Evolutionary conservation across 1,140 invertebrate genomes (phyloP), one percentile per base, ranked within the genome.

Genomic region (Zaprionus kolodkinae): DNA sequence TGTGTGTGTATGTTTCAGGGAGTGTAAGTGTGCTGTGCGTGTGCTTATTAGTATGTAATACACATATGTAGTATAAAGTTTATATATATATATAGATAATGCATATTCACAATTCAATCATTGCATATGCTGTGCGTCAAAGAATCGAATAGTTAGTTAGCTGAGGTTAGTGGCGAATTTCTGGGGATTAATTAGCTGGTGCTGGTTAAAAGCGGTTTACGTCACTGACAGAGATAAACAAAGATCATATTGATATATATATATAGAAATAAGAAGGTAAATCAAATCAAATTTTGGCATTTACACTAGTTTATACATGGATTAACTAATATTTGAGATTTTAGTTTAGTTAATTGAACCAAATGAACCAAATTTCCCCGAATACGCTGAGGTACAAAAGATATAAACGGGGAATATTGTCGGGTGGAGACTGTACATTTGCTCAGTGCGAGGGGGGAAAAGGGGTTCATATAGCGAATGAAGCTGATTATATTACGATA

Each of bases 231-330:
- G 38, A 35, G 21, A 35, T 17, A 50, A 75, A 72, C 64, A 21
- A 12, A 45, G 71, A 68, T 69, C 25, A 52, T 72, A 63, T 55
- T 67, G 72, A 83, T 72, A 62, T 40, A 56, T 55, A 64, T 70
- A 83, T 72, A 62, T 40, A 56, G n/a, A 38, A 27, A 56, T 40
- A 68, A 72, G 70, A 77, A 15, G 13, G 10, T 6, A 43, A 60
- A 13, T 75, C 11, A 86, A 81, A 40, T 55, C 25, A 84, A 85
- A 78, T 81, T 81, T 71, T 57, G 69, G 84, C 84, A 79, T 90
- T 81, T 85, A 79, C 75, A 88, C 81, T 88, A 88, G 72, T 61
- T 81, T 63, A 71, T 78, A 88, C 85, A 89, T 72, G 79, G 68
- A 82, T 52, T 80, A 80, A 68, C 85, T 87, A 87, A 78, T 84